phyloP scores from a whole-genome alignment of 2,888 invertebrate genomes.

The Oscheius sp. region DNA sequence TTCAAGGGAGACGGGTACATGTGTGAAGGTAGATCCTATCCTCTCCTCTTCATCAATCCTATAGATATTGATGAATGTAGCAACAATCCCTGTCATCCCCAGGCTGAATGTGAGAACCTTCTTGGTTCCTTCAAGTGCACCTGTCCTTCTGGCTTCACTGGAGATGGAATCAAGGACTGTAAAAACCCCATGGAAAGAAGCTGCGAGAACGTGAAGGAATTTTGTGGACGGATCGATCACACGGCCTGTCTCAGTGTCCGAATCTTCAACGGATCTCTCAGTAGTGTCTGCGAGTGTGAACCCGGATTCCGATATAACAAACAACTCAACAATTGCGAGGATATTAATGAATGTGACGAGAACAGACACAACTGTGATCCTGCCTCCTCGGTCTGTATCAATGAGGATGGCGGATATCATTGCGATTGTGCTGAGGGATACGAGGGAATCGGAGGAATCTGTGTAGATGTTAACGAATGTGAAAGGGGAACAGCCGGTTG shows the following conservation, averaged over 20 bases:
- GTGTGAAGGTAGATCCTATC: slow-evolving; percentile 36
- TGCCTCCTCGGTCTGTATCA: slow-evolving; percentile 82
- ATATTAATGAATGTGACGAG: slow-evolving; percentile 66
- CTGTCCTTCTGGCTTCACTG: slow-evolving; percentile 62
- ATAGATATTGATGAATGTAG: slow-evolving; percentile 65
- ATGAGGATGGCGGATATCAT: slow-evolving; percentile 85
- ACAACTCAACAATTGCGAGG: slow-evolving; percentile 46
- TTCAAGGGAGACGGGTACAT: slow-evolving; percentile 63
- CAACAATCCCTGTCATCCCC: slow-evolving; percentile 60
- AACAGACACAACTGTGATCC: slow-evolving; percentile 63
- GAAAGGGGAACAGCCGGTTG: slow-evolving; percentile 55
- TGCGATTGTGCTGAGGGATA: slow-evolving; percentile 88
- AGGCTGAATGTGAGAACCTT: slow-evolving; percentile 62
- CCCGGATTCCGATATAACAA: slow-evolving; percentile 55
- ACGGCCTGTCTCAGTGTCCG: slow-evolving; percentile 51
- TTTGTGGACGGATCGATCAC: slow-evolving; percentile 51
- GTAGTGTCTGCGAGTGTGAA: slow-evolving; percentile 61
- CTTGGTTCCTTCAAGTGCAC: slow-evolving; percentile 59
- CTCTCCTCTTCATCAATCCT: not conserved
- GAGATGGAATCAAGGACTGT: slow-evolving; percentile 59
- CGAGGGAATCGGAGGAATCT: slow-evolving; percentile 79
- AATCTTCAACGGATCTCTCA: slow-evolving; percentile 50
- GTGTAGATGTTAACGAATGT: slow-evolving; percentile 60
- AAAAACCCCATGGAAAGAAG: slow-evolving; percentile 55
- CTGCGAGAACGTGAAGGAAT: slow-evolving; percentile 52